Conservation (phyloP, 2,113 vertebrate genomes). For the Serilophus lunatus region DNA sequence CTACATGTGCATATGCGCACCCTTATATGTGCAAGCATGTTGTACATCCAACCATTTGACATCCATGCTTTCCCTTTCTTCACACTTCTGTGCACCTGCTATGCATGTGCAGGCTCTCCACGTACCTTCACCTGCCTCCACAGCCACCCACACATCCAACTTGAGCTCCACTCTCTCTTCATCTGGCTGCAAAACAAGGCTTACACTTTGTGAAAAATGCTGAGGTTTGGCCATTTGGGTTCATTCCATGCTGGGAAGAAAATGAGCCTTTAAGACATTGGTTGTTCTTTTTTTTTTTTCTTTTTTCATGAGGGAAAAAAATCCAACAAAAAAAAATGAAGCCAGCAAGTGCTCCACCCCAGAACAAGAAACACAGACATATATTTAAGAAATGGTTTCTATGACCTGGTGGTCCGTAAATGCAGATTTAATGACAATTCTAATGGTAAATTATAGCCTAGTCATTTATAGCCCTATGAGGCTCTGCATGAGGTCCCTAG, state of each 20-base stretch:
- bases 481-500: not conserved
- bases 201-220: not conserved
- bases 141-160: not conserved
- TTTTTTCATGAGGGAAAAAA: not conserved
- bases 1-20: too few species aligned
- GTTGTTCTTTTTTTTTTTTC: not conserved
- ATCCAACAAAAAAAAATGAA: not conserved
- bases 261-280: not conserved
- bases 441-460: not conserved
- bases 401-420: not conserved
- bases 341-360: not conserved
- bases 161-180: not conserved
- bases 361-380: not conserved
- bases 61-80: not conserved
- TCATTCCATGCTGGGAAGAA: not conserved
- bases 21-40: not conserved
- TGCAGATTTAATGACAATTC: accelerated
- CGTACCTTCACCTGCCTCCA: not conserved
- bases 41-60: accelerated
- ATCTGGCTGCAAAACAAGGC: not conserved
- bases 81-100: conserved; percentile 26
- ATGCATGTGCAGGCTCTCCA: not conserved
- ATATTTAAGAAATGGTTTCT: not conserved
- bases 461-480: not conserved
- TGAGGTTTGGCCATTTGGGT: not conserved